These are phyloP conservation scores for Trimorus sp. DNA, from an alignment of 2,888 invertebrate species.

Conservation along the genomic window DNA sequence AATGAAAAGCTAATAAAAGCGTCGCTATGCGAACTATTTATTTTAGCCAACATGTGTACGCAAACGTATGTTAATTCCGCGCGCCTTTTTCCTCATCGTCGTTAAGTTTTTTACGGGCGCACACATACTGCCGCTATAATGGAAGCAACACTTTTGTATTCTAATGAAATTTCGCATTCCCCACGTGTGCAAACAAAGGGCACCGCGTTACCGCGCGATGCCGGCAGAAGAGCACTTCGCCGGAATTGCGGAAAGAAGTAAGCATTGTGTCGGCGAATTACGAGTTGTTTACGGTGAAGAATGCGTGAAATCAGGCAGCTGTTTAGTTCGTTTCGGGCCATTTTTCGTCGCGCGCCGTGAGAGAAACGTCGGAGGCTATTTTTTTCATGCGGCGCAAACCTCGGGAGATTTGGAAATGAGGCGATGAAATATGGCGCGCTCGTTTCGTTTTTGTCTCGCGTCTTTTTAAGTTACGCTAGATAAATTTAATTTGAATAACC, in stretches of 20 bases:
- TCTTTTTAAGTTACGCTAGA: no score
- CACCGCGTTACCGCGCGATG: constrained; percentile 11
- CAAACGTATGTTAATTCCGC: constrained; percentile 18
- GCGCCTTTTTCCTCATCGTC: constrained; percentile 1
- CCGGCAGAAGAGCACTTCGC: constrained; percentile 15
- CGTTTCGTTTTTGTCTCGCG: no score
- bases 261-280: constrained; percentile 6
- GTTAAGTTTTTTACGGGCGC: constrained; percentile 6
- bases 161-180: constrained; percentile 16
- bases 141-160: constrained; percentile 33
- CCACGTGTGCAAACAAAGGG: constrained; percentile 23
- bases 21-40: no score
- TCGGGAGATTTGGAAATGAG: no score
- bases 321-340: background rate
- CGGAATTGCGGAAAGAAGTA: constrained; percentile 24
- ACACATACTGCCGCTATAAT: constrained; percentile 26
- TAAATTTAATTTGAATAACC: no score
- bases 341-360: background rate
- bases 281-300: constrained; percentile 16
- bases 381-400: no score
- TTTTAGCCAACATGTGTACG: no score
- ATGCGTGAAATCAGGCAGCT: constrained; percentile 2
- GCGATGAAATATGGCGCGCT: no score
- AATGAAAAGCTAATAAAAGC: no score
- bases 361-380: background rate